Percentiles rank a stretch among this genome's conserved stretches.
phyloP scores from a whole-genome alignment of 2,888 invertebrate species.

The Yponomeuta evonymella region DNA sequence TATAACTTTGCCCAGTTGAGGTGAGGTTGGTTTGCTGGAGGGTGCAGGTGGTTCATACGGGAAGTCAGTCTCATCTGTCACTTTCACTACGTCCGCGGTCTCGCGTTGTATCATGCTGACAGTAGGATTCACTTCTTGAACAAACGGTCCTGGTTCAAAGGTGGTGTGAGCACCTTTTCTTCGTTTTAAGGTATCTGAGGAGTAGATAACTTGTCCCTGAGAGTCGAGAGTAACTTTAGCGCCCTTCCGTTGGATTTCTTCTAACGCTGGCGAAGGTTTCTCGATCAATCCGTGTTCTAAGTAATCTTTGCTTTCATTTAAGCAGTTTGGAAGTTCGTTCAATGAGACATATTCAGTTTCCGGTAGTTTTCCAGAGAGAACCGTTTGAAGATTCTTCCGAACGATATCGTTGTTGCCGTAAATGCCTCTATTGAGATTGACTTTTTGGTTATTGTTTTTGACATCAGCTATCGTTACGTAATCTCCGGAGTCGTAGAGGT shows the following conservation, averaged over 20 bases:
- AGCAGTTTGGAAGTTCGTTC: slow-evolving; percentile 82
- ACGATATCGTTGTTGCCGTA: slow-evolving; percentile 82
- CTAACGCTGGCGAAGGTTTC: slow-evolving; percentile 45
- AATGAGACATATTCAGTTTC: slow-evolving; percentile 88
- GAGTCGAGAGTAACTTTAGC: slow-evolving; percentile 89
- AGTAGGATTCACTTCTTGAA: slow-evolving; percentile 78
- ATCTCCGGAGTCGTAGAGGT: slow-evolving; percentile 82
- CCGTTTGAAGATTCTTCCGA: slow-evolving; percentile 77
- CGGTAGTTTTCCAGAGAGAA: slow-evolving; percentile 76
- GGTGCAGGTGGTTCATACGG: slow-evolving; percentile 59
- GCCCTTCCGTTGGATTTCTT: slow-evolving; percentile 76
- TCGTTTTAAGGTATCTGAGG: slow-evolving; percentile 88
- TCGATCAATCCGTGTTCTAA: slow-evolving; percentile 53
- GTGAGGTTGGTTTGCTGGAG: slow-evolving; percentile 74
- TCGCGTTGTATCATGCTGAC: slow-evolving; percentile 56
- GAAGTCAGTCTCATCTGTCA: slow-evolving; percentile 65
- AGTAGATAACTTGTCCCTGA: slow-evolving; percentile 91
- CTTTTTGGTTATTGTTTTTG: slow-evolving; percentile 84
- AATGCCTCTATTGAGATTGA: slow-evolving; percentile 55
- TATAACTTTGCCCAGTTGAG: slow-evolving; percentile 80
- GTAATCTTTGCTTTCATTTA: slow-evolving; percentile 62
- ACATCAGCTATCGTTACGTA: slow-evolving; percentile 92
- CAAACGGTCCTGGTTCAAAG: slow-evolving; percentile 91
- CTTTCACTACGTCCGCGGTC: slow-evolving; percentile 56
- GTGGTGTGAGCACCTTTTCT: slow-evolving; percentile 89